Base-by-base conservation (phyloP, 2,113 vertebrate species). In the Ciconia maguari region DNA sequence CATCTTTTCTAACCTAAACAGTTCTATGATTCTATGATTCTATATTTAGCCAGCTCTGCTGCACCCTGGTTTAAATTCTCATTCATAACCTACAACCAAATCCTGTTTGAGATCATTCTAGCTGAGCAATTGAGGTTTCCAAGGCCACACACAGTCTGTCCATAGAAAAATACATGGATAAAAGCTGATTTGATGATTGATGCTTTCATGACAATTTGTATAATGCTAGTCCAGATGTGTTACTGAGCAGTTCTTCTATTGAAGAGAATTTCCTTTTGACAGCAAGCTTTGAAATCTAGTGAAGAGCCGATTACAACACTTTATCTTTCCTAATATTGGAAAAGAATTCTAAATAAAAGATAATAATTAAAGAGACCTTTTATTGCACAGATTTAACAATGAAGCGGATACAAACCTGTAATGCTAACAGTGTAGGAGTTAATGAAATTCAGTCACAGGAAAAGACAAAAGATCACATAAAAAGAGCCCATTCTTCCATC, bases 311-410 rank as follows among this genome's bases (percentile, higher is more conserved):
- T 93, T 64, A 49, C 6, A 89, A 77, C 27, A 30, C 19, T 92
- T 96, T 48, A 78, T 94, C 85, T 92, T 95, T 96, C 71, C 83
- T 85, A 93, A 69, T 85, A 86, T 29, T 83, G 44, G 32, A 90
- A 85, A 96, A 79, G 44, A 51, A 24, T 76, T 84, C 58, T 74
- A 82, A 87, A 75, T 84, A 94, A 96, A 97, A 87, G 38, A 76
- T 72, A 52, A 64, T 76, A 82, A 87, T 91, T 96, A 86, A 79
- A 89, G 6, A 75, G 13, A 78, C 1, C 24, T 94, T 93, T 96
- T 90, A 87, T 90, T 86, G 32, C 60, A 78, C 66, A 34, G 34
- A 86, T 82, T 92, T 82, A 96, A 83, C 57, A 96, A 83, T 90
- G 61, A 97, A 94, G 48, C 16, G 8, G 46, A 70, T 92, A 60